Percentiles rank a stretch among this genome's conserved stretches.
phyloP scores from a whole-genome alignment of 2,113 vertebrate genomes.

The Bolborhynchus lineola region DNA sequence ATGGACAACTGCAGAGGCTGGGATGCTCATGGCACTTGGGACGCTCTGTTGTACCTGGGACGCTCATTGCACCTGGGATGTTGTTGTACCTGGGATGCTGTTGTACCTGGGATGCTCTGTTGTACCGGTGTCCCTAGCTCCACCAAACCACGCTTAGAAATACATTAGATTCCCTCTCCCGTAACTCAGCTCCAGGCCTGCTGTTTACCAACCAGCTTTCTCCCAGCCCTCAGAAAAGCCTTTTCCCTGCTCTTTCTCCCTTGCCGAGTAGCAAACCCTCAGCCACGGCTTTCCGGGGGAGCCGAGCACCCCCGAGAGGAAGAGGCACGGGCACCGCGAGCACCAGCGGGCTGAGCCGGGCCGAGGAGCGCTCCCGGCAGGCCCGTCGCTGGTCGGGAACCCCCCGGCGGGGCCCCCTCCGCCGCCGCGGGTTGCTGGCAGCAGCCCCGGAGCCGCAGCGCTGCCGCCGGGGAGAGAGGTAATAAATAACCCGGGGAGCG shows the following conservation, averaged over 20 bases:
- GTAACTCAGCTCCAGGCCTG: neutral
- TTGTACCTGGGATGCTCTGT: neutral
- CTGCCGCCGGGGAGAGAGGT: conserved; percentile 91
- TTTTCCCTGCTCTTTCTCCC: neutral
- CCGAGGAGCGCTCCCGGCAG: neutral
- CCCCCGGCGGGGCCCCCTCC: conserved; percentile 13
- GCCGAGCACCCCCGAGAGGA: neutral
- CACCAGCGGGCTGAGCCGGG: neutral
- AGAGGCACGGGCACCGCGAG: neutral
- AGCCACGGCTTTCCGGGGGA: neutral
- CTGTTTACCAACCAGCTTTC: neutral
- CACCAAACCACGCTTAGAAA: neutral
- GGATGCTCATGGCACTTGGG: neutral
- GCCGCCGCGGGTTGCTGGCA: conserved; percentile 85
- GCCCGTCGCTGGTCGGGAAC: conserved; percentile 35
- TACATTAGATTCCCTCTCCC: fast-evolving
- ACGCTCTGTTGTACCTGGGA: neutral
- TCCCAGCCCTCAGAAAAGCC: neutral
- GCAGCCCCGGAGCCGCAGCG: conserved; percentile 88
- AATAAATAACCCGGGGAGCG: conserved; percentile 94
- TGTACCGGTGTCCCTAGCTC: fast-evolving
- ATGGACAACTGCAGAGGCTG: neutral
- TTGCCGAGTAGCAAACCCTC: neutral
- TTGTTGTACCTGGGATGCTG: neutral
- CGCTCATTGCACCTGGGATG: neutral